These are phyloP conservation scores for Balaeniceps rex DNA, from an alignment of 2,113 vertebrate species.

Conservation along the genomic window DNA sequence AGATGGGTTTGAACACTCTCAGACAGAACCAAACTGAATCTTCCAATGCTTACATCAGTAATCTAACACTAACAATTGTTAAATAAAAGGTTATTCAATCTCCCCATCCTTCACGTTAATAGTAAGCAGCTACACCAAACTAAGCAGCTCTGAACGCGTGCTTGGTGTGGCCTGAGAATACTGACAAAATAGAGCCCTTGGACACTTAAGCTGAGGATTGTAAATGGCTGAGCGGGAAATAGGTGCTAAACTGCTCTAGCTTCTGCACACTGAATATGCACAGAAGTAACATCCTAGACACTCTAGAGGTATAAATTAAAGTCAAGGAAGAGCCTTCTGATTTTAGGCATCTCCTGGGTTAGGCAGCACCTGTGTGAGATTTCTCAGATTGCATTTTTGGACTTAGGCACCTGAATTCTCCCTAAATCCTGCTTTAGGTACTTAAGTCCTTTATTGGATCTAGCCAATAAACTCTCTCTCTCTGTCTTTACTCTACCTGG, in stretches of 20 bases:
- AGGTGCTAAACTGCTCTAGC: not conserved
- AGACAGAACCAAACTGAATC: not conserved
- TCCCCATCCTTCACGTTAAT: not conserved
- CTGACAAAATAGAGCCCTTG: not conserved
- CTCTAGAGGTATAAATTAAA: not conserved
- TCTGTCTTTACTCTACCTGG: not conserved
- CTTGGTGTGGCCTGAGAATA: not conserved
- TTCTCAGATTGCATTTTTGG: not conserved
- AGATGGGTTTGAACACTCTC: not conserved
- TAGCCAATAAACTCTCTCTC: not conserved
- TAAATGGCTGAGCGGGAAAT: not conserved
- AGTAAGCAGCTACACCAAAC: not conserved
- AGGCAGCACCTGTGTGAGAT: not conserved
- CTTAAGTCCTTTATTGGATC: not conserved
- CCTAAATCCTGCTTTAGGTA: constrained; percentile 5
- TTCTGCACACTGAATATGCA: not conserved
- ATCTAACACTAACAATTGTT: not conserved
- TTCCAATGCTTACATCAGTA: not conserved
- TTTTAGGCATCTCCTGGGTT: not conserved
- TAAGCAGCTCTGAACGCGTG: not conserved
- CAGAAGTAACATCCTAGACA: not conserved
- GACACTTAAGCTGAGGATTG: not conserved
- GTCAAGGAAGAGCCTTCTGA: not conserved
- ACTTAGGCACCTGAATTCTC: not conserved
- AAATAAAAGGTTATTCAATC: not conserved